Percentiles rank a stretch among this genome's conserved stretches.
phyloP scores from a whole-genome alignment of 2,888 invertebrate species.

The Pammene fasciana region DNA sequence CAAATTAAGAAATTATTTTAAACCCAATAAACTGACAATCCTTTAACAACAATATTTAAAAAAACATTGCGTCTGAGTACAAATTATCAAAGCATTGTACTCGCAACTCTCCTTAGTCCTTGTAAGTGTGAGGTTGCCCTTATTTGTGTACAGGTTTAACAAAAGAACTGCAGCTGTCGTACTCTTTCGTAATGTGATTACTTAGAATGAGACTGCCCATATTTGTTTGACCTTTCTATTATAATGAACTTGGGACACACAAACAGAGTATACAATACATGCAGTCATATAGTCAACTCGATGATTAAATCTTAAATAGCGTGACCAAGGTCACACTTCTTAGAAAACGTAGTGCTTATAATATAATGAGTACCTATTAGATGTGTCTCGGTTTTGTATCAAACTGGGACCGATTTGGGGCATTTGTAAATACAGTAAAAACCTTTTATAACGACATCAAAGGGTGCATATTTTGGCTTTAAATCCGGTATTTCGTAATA shows the following conservation, averaged over 20 bases:
- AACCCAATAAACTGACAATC: too few relatives aligned
- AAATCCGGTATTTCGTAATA: not conserved
- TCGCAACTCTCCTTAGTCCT: not conserved
- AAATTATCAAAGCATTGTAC: not conserved
- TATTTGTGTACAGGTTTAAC: slow-evolving; percentile 37
- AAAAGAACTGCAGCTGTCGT: slow-evolving; percentile 38
- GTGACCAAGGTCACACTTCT: slow-evolving; percentile 25
- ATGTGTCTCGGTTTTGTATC: too few relatives aligned
- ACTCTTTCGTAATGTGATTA: slow-evolving; percentile 36
- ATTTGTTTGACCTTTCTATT: slow-evolving; percentile 37
- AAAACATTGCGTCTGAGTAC: too few relatives aligned
- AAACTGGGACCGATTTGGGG: too few relatives aligned
- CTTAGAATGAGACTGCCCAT: slow-evolving; percentile 39
- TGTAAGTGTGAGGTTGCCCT: slow-evolving; percentile 31
- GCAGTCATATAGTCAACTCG: slow-evolving; percentile 11
- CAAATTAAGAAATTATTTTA: too few relatives aligned
- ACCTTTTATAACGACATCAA: too few relatives aligned
- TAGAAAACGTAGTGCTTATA: not conserved
- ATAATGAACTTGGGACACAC: slow-evolving; percentile 27
- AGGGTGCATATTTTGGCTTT: too few relatives aligned
- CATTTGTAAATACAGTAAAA: too few relatives aligned
- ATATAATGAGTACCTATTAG: slow-evolving; percentile 4
- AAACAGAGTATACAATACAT: slow-evolving; percentile 8
- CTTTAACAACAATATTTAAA: too few relatives aligned
- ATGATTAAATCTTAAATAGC: slow-evolving; percentile 22